Evolutionary conservation across 23 tunicate species (phyloP).

Genomic region (Styela plicata): DNA sequence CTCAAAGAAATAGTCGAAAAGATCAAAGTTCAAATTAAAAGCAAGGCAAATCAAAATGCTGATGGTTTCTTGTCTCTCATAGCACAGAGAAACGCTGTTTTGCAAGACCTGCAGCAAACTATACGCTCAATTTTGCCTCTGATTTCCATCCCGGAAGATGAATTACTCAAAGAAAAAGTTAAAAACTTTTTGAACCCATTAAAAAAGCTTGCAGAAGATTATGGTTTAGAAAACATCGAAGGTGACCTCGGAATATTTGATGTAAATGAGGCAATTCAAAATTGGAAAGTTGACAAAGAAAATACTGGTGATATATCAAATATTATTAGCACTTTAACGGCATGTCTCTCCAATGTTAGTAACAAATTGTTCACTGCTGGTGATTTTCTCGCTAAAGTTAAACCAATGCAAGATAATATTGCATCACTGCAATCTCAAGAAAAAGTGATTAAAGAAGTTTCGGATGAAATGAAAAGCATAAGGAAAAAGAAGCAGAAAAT

Average conservation of each 20-base stretch:
- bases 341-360: background rate
- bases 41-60: background rate
- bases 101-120: background rate
- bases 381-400: background rate
- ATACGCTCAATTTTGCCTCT: background rate
- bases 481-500: slow-evolving; percentile 1
- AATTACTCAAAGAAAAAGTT: background rate
- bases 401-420: background rate
- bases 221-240: background rate
- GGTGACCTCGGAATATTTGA: background rate
- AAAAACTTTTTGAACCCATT: background rate
- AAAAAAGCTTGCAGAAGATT: background rate
- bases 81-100: background rate
- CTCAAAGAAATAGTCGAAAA: background rate
- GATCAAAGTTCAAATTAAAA: slow-evolving; percentile 1
- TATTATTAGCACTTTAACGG: background rate
- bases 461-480: background rate
- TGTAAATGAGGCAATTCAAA: background rate
- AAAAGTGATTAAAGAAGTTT: background rate
- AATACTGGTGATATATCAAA: background rate
- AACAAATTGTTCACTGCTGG: background rate
- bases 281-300: background rate
- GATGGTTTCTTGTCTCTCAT: background rate
- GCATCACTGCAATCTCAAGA: background rate
- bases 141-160: background rate